Base-by-base conservation (phyloP, 1,140 invertebrate species). In the Cepaea nemoralis region DNA sequence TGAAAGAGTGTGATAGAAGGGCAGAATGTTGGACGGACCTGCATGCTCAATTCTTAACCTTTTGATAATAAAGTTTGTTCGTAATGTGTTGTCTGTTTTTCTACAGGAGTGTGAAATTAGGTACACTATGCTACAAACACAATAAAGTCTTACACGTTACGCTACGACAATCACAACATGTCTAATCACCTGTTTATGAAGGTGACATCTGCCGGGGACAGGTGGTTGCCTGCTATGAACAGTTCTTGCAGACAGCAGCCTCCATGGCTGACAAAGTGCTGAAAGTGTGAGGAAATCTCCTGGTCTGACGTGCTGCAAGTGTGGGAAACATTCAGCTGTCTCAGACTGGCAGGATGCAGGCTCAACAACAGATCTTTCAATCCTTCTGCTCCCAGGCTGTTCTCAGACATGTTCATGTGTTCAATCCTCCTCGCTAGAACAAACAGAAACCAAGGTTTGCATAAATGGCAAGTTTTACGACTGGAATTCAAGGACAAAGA, bases 131-230 rank as follows among this genome's bases (percentile, higher is more conserved):
- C n/a, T n/a, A n/a, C n/a, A n/a, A n/a, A n/a, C n/a, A n/a, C n/a
- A n/a, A n/a, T n/a, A n/a, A n/a, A n/a, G n/a, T n/a, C n/a, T n/a
- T n/a, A n/a, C n/a, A n/a, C n/a, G n/a, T n/a, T n/a, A n/a, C n/a
- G n/a, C n/a, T n/a, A 45, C 16, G 42, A 45, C 6, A 16, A 16
- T 45, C 42, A 45, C 42, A 45, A 45, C 10, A 71, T 8, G 3
- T 35, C 45, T 27, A 12, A 22, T n/a, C 48, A 80, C 78, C 78
- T 80, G 48, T 80, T 80, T 6, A 80, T 12, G 6, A 73, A 48
- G 8, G 39, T 31, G 2, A 80, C 78, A 55, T 80, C 78, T 22
- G 37, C 37, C 0, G 2, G 27, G 1, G 45, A 42, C 22, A 71
- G 33, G n/a, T 80, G 78, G 59, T 69, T 71, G 3, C 78, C 78